phyloP scores from a whole-genome alignment of 2,888 invertebrate species.

The Sphaerophoria rueppellii region DNA sequence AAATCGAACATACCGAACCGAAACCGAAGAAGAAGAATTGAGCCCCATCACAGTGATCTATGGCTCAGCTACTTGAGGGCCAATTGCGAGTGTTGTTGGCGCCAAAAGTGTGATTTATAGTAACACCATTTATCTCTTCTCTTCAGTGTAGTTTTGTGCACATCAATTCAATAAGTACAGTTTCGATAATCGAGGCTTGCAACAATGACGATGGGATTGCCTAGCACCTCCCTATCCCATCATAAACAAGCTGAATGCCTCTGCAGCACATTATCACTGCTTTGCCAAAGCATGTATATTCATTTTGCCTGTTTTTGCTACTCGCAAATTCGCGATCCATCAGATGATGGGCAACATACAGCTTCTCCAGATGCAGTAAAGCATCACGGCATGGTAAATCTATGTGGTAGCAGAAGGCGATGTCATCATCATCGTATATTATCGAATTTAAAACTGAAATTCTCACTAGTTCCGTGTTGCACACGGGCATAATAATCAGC shows the following conservation, averaged over 20 bases:
- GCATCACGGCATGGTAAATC: not conserved
- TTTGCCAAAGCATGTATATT: conserved; percentile 60
- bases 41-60: conserved; percentile 43
- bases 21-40: not conserved
- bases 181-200: conserved; percentile 35
- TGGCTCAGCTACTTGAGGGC: conserved; percentile 33
- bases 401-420: conserved; percentile 41
- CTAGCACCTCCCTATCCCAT: conserved; percentile 62
- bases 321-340: not conserved
- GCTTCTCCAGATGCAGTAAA: conserved; percentile 34
- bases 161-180: not conserved
- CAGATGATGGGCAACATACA: not conserved
- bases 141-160: not conserved
- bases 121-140: conserved; percentile 17
- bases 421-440: conserved; percentile 72
- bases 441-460: conserved; percentile 69
- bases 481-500: conserved; percentile 50
- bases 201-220: conserved; percentile 35
- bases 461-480: conserved; percentile 71
- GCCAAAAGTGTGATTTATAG: conserved; percentile 72
- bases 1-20: not conserved
- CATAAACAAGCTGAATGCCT: conserved; percentile 41
- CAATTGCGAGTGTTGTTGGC: conserved; percentile 46
- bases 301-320: conserved; percentile 49
- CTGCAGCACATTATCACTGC: conserved; percentile 55